phyloP scores from a whole-genome alignment of 2,888 invertebrate species.

The Pseudanteris insignis region DNA sequence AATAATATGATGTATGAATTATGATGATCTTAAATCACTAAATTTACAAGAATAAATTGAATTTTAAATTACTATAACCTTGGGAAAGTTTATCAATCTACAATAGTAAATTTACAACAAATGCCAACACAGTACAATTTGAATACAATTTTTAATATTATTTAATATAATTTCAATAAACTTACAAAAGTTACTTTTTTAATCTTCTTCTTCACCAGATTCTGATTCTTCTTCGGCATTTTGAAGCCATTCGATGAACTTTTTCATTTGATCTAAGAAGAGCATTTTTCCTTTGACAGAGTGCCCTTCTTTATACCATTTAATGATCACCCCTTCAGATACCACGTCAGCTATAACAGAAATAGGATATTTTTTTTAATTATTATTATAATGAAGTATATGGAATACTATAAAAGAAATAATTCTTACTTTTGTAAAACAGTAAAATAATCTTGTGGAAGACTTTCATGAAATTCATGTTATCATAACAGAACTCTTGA shows the following conservation, averaged over 20 bases:
- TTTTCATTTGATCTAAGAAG: conserved; percentile 98
- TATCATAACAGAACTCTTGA: conserved; percentile 98
- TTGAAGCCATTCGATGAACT: conserved; percentile 96
- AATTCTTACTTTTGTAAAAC: conserved; percentile 91
- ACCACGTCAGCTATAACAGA: conserved; percentile 86
- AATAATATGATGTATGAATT: too few species aligned
- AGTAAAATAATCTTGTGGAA: conserved; percentile 97
- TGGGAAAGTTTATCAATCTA: too few species aligned
- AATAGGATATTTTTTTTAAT: too few species aligned
- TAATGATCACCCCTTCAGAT: conserved; percentile 93
- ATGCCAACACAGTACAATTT: background rate
- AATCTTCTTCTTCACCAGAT: conserved; percentile 70
- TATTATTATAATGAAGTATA: too few species aligned
- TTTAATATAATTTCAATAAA: background rate
- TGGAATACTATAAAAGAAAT: too few species aligned
- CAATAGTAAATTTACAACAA: conserved; percentile 5
- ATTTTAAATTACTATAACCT: conserved; percentile 4
- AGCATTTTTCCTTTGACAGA: conserved; percentile 95
- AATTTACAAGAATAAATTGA: too few species aligned
- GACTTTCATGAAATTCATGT: conserved; percentile 98
- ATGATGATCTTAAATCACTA: too few species aligned
- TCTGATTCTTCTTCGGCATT: conserved; percentile 90
- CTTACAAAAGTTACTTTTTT: conserved; percentile 48
- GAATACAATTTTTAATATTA: background rate
- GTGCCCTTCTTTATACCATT: conserved; percentile 96